Conservation (phyloP, 2,797 vertebrate genomes). For the Coracias cyanogaster region DNA sequence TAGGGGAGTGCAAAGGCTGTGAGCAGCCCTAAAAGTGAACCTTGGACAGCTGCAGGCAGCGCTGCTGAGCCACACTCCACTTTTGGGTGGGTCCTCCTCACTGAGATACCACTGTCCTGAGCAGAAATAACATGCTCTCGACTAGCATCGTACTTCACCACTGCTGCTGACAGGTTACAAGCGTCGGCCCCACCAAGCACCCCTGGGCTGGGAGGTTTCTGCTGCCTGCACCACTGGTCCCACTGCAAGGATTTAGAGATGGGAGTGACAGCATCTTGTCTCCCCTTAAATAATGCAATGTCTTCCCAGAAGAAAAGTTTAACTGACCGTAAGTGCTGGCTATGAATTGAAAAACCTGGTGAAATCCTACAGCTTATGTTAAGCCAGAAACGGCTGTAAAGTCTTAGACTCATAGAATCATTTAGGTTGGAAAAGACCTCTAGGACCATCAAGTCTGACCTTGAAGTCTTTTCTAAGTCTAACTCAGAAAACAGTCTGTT, state of each 20-base stretch:
- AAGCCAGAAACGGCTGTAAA: not conserved
- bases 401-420: too few species aligned
- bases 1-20: not conserved
- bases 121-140: not conserved
- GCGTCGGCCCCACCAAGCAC: fast-evolving
- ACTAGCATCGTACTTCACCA: fast-evolving
- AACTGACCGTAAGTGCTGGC: not conserved
- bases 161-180: not conserved
- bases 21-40: not conserved
- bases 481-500: not conserved
- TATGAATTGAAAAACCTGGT: not conserved
- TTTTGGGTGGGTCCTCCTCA: not conserved
- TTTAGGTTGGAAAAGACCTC: too few species aligned
- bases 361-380: not conserved
- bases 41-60: not conserved
- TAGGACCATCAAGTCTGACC: too few species aligned
- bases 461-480: not conserved
- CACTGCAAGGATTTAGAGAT: not conserved
- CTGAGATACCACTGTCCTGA: not conserved
- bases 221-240: fast-evolving
- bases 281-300: not conserved
- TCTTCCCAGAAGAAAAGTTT: not conserved
- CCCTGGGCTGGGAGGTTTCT: not conserved
- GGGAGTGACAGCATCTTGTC: not conserved
- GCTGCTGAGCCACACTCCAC: not conserved